Base-by-base conservation (phyloP, 2,113 vertebrate species). In the Pitta sordida region DNA sequence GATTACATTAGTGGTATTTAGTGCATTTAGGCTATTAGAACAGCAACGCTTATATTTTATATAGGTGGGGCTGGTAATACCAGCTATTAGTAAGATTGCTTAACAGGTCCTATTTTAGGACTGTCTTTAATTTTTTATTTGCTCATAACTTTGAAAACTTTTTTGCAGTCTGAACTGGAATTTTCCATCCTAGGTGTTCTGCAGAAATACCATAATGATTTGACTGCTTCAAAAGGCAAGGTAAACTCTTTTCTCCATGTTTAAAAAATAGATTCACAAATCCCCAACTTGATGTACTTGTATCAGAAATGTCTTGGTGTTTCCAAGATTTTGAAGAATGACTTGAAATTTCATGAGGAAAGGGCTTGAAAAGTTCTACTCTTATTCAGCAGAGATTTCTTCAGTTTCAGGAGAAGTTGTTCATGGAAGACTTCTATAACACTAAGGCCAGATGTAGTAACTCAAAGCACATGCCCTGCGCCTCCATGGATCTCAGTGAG, bases 11-110 rank as follows among this genome's bases (percentile, higher is more conserved):
- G 71, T 70, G 84, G 74, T 85, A 70, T 89, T 90, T 95, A 76
- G 79, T 94, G 75, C 93, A 91, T 86, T 94, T 91, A 91, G 70
- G 59, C 93, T 94, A 76, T 91, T 94, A 93, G 91, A 76, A 83
- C 23, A 91, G 37, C 26, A 85, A 44, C 69, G 63, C 62, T 94
- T 96, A 92, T 91, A 89, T 93, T 95, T 96, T 93, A 89, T 92
- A 93, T 94, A 96, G 89, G 87, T 90, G 87, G 58, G 91, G 87
- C 84, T 94, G 48, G 80, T 88, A 92, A 88, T 62, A 83, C 6
- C 49, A 76, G 29, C 89, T 91, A 79, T 96, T 87, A 94, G 74
- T 76, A 87, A 87, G 81, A 93, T 63, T 86, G 65, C 89, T 94
- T 89, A 93, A 87, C 77, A 49, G 65, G 76, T 87, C 70, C 89